phyloP scores from a whole-genome alignment of 2,888 invertebrate genomes.

The Spisula subtruncata region DNA sequence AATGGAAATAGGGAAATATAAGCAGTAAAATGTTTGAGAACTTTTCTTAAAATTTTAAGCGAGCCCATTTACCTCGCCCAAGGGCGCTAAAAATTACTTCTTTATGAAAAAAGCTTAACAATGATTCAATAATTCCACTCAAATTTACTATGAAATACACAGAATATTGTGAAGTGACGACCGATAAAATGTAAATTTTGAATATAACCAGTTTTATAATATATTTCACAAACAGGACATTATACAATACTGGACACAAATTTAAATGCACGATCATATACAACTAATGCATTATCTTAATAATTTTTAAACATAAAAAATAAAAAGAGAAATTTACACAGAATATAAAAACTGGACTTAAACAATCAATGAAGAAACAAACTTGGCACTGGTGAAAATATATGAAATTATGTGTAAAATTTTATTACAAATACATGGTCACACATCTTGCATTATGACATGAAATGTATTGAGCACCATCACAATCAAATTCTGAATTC shows the following conservation, averaged over 20 bases:
- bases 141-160: too few species aligned
- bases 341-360: conserved; percentile 15
- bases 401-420: conserved; percentile 37
- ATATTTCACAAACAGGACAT: background rate
- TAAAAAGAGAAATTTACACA: conserved; percentile 28
- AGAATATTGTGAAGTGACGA: background rate
- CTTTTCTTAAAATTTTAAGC: too few species aligned
- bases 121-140: too few species aligned
- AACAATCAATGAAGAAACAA: conserved; percentile 45
- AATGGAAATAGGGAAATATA: too few species aligned
- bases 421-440: conserved; percentile 8
- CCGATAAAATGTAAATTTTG: background rate
- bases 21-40: too few species aligned
- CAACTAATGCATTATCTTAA: background rate
- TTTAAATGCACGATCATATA: conserved; percentile 37
- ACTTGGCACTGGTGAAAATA: conserved; percentile 50
- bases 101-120: too few species aligned
- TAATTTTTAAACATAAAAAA: conserved; percentile 20
- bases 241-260: background rate
- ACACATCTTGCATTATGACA: background rate
- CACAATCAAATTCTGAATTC: background rate
- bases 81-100: too few species aligned
- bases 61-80: too few species aligned
- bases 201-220: background rate
- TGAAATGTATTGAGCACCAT: background rate